Conservation (phyloP, 2,113 vertebrate genomes). For the Phaethornis superciliosus region DNA sequence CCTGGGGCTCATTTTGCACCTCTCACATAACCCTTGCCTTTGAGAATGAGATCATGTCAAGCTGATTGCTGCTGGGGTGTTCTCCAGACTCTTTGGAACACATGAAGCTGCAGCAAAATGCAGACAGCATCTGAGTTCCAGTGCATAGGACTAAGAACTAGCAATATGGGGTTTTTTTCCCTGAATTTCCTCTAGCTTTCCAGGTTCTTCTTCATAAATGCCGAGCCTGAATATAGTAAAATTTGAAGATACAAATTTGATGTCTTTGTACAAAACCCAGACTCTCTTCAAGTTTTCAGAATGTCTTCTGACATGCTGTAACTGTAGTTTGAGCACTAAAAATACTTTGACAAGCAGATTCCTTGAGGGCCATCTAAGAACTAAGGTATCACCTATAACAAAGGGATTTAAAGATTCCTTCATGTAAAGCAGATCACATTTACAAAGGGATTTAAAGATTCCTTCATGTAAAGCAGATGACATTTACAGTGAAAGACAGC, state of each 20-base stretch:
- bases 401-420: slow-evolving; percentile 25
- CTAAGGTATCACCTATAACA: not conserved
- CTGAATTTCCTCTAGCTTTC: not conserved
- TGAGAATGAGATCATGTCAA: not conserved
- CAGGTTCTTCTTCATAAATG: not conserved
- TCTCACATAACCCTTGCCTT: not conserved
- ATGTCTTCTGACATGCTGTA: not conserved
- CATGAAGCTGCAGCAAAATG: not conserved
- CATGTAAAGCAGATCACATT: not conserved
- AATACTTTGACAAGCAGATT: not conserved
- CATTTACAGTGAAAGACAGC: not conserved
- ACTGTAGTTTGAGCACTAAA: not conserved
- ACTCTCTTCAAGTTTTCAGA: not conserved
- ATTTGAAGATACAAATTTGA: not conserved
- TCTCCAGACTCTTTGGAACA: not conserved
- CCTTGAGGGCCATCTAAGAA: not conserved
- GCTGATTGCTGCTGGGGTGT: not conserved
- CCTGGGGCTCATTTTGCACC: not conserved
- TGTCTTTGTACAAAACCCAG: not conserved
- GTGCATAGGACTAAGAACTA: not conserved
- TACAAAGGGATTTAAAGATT: slow-evolving; percentile 18
- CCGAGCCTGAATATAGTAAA: not conserved
- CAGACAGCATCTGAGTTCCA: not conserved
- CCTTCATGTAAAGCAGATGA: not conserved
- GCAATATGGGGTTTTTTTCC: not conserved